Conservation (phyloP, 1,140 invertebrate species). For the Zophobas morio region DNA sequence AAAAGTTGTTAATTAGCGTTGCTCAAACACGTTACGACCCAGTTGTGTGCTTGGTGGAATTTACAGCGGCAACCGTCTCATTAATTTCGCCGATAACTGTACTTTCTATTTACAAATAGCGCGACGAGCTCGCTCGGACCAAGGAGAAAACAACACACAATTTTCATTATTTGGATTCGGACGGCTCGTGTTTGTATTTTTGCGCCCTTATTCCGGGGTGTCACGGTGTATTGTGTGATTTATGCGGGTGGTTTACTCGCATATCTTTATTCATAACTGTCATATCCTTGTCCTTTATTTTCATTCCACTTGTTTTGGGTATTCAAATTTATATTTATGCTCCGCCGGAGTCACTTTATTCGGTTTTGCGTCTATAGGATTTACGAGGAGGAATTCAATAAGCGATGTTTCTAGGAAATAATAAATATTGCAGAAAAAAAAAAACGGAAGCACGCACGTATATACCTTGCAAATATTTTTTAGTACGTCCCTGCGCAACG, state of each 20-base stretch:
- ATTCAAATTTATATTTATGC: conserved; percentile 22
- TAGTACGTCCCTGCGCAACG: too few relatives aligned
- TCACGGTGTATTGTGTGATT: conserved; percentile 25
- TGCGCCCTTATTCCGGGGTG: conserved; percentile 22
- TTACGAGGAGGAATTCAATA: conserved; percentile 7
- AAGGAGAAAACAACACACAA: conserved; percentile 18
- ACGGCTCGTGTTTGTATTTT: conserved; percentile 21
- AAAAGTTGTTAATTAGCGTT: not conserved
- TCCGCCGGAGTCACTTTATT: conserved; percentile 10
- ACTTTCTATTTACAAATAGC: not conserved
- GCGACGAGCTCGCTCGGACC: not conserved
- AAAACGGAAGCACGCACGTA: too few relatives aligned
- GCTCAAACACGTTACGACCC: not conserved
- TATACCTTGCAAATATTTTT: too few relatives aligned
- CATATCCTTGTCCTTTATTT: conserved; percentile 40
- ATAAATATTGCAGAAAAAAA: too few relatives aligned
- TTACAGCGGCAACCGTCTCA: not conserved
- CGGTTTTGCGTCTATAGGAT: not conserved
- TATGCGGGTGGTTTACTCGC: conserved; percentile 24
- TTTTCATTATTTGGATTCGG: conserved; percentile 28
- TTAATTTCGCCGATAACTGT: conserved; percentile 30
- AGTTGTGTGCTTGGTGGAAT: not conserved
- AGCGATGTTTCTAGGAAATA: not conserved
- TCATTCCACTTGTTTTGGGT: conserved; percentile 24
- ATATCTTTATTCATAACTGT: conserved; percentile 38